Base-by-base conservation (phyloP, 2,113 vertebrate species). In the Semnopithecus entellus region DNA sequence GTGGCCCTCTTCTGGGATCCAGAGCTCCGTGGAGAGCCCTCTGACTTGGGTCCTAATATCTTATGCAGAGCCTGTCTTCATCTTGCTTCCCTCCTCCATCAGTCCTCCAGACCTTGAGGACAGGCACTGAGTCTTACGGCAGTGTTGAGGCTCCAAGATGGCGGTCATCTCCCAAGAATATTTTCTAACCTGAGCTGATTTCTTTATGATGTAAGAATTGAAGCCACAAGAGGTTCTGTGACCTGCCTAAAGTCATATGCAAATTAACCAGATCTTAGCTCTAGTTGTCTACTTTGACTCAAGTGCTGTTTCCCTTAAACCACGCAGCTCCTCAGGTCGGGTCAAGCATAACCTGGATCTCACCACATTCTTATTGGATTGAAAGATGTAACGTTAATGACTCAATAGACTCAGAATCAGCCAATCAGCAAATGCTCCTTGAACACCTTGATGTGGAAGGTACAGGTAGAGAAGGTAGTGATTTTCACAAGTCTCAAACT, bases 51-150 rank as follows among this genome's bases (percentile, higher is more conserved):
- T 35, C 27, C 20, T 72, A 30, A 5, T 45, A 72, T 38, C 30
- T 6, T 78, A 48, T 52, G 4, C 4, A 35, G 48, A 43, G 2
- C 11, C 59, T 40, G 2, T 30, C 35, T 50, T 59, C 20, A n/a
- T 45, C 80, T 50, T 27, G 12, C 7, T 16, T 22, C 17, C n/a
- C 25, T 80, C 4, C 0, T 68, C 40, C 45, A 57, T 20, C 45
- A 16, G n/a, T 55, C 35, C 0, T 0, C 12, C 1, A 61, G 55
- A 55, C 13, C 43, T 52, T 5, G 55, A 86, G 38, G 52, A 48
- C n/a, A 61, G 32, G 40, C 0, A 0, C 16, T 17, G 22, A 20
- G 14, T 80, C 52, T 72, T 35, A 17, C 8, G 0, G 5, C 4
- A 30, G 8, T 35, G 40, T n/a, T 20, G 27, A 32, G 30, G 70